Percentiles rank a stretch among this genome's conserved stretches.
phyloP scores from a whole-genome alignment of 1,140 invertebrate genomes.

The Caerostris darwini region DNA sequence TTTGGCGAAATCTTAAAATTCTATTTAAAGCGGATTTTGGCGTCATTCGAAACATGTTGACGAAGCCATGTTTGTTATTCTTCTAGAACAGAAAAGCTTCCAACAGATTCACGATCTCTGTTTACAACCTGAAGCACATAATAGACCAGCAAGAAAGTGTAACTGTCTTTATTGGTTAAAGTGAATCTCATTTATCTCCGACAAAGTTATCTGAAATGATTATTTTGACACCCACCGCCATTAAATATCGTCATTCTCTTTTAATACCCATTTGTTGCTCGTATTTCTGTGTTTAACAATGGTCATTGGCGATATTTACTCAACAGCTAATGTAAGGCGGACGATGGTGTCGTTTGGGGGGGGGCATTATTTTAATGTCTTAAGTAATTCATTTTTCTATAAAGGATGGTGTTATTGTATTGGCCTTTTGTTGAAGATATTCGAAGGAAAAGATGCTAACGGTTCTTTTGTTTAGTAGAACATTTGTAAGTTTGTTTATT shows the following conservation, averaged over 20 bases:
- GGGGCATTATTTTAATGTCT: conserved; percentile 16
- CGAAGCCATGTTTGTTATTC: not conserved
- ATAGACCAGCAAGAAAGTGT: too few relatives aligned
- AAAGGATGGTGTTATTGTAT: not conserved
- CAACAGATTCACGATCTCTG: not conserved
- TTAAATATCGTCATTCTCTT: not conserved
- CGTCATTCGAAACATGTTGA: not conserved
- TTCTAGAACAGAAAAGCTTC: not conserved
- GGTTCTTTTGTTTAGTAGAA: not conserved
- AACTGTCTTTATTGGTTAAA: not conserved
- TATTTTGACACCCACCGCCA: not conserved
- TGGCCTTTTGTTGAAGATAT: not conserved
- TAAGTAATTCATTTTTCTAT: not conserved
- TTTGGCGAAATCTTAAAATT: not conserved
- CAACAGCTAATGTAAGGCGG: not conserved
- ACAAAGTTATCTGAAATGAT: not conserved
- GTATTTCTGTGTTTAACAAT: not conserved
- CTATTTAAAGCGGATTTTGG: not conserved
- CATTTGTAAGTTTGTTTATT: not conserved
- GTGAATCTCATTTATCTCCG: not conserved
- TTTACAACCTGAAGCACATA: not conserved
- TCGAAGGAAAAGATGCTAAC: not conserved
- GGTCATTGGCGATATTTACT: not conserved
- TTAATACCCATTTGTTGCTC: not conserved
- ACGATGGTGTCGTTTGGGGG: not conserved